A percentile compares a stretch with the other conserved stretches of the same genome.
Conservation (phyloP, 2,888 invertebrate species). For the Bimastos eiseni region DNA sequence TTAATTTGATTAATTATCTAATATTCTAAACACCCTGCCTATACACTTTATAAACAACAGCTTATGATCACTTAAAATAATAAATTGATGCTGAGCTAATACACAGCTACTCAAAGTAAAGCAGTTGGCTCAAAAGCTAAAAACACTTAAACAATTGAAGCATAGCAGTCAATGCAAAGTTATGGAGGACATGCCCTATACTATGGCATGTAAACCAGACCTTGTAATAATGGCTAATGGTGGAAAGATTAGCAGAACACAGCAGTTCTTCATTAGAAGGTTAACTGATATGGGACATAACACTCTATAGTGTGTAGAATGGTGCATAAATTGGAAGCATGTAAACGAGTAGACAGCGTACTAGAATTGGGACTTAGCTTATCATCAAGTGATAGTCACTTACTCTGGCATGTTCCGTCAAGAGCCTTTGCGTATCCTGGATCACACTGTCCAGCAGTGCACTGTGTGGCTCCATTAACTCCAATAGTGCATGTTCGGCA, state of each 20-base stretch:
- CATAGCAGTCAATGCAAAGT: neutral
- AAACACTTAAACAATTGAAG: neutral
- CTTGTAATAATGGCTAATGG: no score
- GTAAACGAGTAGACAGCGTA: no score
- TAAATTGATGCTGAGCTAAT: neutral
- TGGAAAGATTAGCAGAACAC: no score
- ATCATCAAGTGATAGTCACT: neutral
- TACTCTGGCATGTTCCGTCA: conserved; percentile 35
- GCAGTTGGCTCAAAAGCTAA: neutral
- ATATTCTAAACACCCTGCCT: neutral
- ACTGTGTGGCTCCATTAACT: neutral
- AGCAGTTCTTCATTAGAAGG: no score
- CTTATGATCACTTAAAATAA: neutral
- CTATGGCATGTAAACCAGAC: no score
- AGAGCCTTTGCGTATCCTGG: conserved; percentile 27
- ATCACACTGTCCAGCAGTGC: conserved; percentile 25
- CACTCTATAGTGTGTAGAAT: no score
- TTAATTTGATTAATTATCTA: neutral
- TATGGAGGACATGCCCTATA: no score
- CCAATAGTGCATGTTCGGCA: conserved; percentile 26
- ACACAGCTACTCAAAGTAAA: neutral
- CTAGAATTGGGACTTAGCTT: neutral
- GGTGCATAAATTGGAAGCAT: no score
- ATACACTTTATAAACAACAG: neutral
- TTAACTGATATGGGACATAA: no score